phyloP scores from a whole-genome alignment of 2,797 vertebrate species.

The Psittacula echo region DNA sequence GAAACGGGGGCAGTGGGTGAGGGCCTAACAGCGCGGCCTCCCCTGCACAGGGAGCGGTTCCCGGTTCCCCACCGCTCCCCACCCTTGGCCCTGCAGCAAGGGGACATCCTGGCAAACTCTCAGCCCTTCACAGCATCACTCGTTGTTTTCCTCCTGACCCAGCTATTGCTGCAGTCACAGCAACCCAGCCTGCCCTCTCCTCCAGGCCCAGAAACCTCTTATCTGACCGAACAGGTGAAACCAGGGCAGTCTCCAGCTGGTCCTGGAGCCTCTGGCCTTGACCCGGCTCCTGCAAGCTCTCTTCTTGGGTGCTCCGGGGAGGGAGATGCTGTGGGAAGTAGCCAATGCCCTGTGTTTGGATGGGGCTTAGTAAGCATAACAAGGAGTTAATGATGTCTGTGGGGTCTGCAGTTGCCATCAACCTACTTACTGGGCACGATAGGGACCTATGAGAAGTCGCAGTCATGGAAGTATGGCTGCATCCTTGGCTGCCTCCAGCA shows the following conservation, averaged over 20 bases:
- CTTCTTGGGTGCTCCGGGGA: no score
- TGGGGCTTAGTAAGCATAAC: rapidly evolving
- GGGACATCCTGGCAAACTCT: not conserved
- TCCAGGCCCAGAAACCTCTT: not conserved
- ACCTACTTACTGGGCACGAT: not conserved
- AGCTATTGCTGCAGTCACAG: not conserved
- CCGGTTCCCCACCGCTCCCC: not conserved
- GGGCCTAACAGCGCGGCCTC: no score
- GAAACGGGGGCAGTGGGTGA: not conserved
- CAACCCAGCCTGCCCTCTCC: not conserved
- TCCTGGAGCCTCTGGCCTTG: not conserved
- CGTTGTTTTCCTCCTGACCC: no score
- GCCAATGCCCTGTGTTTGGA: rapidly evolving
- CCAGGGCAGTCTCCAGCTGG: not conserved
- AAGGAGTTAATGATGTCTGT: rapidly evolving
- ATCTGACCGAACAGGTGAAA: not conserved
- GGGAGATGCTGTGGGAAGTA: not conserved
- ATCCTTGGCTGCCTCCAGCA: not conserved
- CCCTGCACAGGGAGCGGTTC: not conserved
- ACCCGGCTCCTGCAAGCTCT: not conserved
- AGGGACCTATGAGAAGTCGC: not conserved
- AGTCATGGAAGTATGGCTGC: not conserved
- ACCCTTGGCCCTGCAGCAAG: not conserved
- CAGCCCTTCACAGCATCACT: rapidly evolving
- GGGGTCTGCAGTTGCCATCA: not conserved